These are phyloP conservation scores for Andrena cerasifolii DNA, from an alignment of 1,140 invertebrate species.

Conservation along the genomic window DNA sequence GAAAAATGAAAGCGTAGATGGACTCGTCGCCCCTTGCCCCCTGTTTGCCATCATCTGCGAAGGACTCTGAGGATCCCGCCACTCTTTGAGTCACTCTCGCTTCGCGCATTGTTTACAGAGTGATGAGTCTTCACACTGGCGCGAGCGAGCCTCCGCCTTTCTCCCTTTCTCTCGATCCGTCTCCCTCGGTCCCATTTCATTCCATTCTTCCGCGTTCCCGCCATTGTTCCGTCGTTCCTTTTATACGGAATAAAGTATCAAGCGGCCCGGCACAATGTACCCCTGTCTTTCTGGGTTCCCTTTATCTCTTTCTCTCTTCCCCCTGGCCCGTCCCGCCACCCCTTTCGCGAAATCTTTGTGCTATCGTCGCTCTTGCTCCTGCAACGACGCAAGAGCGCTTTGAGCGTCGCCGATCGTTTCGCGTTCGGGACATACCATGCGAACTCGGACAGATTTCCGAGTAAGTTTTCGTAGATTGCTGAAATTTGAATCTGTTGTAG, in stretches of 20 bases:
- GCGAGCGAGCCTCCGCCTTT: slow-evolving; percentile 69
- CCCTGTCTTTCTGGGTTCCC: slow-evolving; percentile 70
- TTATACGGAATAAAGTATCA: slow-evolving; percentile 82
- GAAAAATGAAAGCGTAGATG: slow-evolving; percentile 56
- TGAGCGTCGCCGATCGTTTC: slow-evolving; percentile 57
- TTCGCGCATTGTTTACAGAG: slow-evolving; percentile 80
- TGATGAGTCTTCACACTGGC: slow-evolving; percentile 81
- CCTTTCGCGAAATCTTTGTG: slow-evolving; percentile 65
- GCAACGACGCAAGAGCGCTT: slow-evolving; percentile 54
- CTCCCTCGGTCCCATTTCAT: slow-evolving; percentile 77
- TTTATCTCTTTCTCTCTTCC: slow-evolving; percentile 71
- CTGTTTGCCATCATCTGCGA: slow-evolving; percentile 50
- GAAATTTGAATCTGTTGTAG: no score
- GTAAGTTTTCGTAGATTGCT: no score
- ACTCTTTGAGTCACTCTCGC: slow-evolving; percentile 75
- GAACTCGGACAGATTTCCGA: no score
- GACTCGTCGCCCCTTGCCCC: slow-evolving; percentile 51
- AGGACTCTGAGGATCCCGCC: slow-evolving; percentile 70
- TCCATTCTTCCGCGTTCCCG: slow-evolving; percentile 79
- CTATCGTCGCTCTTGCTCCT: slow-evolving; percentile 43
- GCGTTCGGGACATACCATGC: no score
- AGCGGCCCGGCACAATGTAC: slow-evolving; percentile 79
- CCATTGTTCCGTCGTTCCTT: slow-evolving; percentile 79
- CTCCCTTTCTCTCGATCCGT: slow-evolving; percentile 64
- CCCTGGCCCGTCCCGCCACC: slow-evolving; percentile 18